Evolutionary conservation across 1,140 invertebrate genomes (phyloP).

Genomic region (Oryctes rhinoceros): DNA sequence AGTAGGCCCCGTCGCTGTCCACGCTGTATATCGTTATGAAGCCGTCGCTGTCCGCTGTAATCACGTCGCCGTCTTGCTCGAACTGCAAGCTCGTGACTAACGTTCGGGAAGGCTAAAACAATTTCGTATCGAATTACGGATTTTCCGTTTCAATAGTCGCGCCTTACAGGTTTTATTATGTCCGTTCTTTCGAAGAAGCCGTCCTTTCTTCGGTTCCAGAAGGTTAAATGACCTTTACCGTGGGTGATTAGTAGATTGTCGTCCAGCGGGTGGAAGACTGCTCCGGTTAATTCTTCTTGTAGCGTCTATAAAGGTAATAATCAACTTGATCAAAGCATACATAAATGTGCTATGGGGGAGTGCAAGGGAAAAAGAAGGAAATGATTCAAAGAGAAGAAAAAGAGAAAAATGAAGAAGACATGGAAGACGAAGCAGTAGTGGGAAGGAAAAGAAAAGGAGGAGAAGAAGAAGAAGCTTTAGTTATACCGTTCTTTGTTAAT

Average conservation of each 20-base stretch:
- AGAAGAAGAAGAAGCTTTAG: no score
- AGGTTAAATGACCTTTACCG: constrained; percentile 90
- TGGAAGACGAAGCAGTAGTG: no score
- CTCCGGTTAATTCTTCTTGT: constrained; percentile 88
- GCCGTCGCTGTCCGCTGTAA: constrained; percentile 93
- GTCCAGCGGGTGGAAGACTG: constrained; percentile 91
- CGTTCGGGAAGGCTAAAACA: constrained; percentile 75
- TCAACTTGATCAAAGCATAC: not conserved
- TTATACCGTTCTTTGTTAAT: no score
- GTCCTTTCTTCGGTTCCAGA: constrained; percentile 90
- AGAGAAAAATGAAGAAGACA: no score
- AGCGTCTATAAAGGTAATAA: constrained; percentile 69
- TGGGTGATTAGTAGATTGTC: constrained; percentile 93
- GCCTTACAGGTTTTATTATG: constrained; percentile 80
- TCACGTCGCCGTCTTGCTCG: constrained; percentile 90
- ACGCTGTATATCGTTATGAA: constrained; percentile 94
- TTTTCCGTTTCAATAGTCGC: no score
- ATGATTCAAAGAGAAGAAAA: no score
- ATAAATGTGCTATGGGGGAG: no score
- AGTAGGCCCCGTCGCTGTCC: constrained; percentile 87
- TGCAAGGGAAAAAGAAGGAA: no score
- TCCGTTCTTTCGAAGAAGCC: constrained; percentile 89
- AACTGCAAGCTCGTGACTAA: constrained; percentile 88
- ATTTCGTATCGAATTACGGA: not conserved
- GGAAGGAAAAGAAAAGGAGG: no score